These are phyloP conservation scores for Rhincodon typus DNA, from an alignment of 2,797 vertebrate genomes.

Conservation along the genomic window DNA sequence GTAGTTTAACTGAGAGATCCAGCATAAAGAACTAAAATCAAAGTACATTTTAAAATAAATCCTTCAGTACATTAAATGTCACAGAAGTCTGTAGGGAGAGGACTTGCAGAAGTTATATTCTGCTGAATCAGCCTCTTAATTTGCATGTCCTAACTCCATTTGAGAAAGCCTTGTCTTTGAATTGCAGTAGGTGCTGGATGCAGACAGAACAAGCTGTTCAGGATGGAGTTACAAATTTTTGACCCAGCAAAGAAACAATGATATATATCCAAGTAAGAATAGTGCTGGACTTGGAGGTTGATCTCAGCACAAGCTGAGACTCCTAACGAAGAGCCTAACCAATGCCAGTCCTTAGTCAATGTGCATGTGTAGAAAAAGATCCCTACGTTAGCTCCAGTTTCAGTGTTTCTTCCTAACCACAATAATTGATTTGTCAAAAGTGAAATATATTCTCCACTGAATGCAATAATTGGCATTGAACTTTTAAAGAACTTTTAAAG, in stretches of 20 bases:
- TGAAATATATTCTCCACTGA: neutral
- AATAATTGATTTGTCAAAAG: neutral
- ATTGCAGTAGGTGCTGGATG: too few species aligned
- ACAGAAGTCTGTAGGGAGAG: slow-evolving; percentile 43
- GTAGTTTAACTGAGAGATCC: slow-evolving; percentile 59
- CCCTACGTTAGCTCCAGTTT: neutral
- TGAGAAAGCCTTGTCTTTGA: neutral
- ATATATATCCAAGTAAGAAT: too few species aligned
- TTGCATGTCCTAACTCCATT: slow-evolving; percentile 32
- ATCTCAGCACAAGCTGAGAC: neutral
- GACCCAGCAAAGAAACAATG: neutral
- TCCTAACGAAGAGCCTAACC: neutral
- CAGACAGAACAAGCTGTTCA: too few species aligned
- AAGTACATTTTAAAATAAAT: slow-evolving; percentile 64
- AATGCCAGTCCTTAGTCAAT: neutral
- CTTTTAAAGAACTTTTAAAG: neutral
- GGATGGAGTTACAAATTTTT: too few species aligned
- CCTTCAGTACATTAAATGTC: slow-evolving; percentile 53
- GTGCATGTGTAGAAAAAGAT: neutral
- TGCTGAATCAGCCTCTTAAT: slow-evolving; percentile 41
- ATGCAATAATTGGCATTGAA: neutral
- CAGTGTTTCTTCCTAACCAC: neutral
- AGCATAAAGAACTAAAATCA: slow-evolving; percentile 69
- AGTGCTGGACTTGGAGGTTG: neutral
- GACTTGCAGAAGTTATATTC: slow-evolving; percentile 18